A percentile compares a stretch with the other conserved stretches of the same genome.
Evolutionary conservation across 2,113 vertebrate genomes (phyloP).

Genomic region (Gnathonemus echidnorhynchus): DNA sequence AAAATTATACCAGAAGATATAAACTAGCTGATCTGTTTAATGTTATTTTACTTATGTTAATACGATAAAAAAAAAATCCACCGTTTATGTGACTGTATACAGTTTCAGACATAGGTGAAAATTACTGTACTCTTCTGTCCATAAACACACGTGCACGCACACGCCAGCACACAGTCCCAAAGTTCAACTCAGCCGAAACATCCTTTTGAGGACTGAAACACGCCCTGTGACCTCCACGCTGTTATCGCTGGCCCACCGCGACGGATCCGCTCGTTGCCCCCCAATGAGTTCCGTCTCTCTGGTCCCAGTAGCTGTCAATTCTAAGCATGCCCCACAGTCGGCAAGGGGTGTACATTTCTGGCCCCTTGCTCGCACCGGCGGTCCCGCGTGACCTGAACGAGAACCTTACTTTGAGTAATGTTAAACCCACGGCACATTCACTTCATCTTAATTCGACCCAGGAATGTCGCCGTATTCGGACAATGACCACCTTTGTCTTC

Average conservation of each 20-base stretch:
- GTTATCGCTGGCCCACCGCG: background rate
- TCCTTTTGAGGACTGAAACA: background rate
- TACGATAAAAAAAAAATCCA: constrained; percentile 13
- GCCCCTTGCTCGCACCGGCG: background rate
- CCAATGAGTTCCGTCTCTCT: background rate
- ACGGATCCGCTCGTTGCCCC: background rate
- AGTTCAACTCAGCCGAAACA: constrained; percentile 17
- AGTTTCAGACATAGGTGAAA: constrained; percentile 10
- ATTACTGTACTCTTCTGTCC: background rate
- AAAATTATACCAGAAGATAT: background rate
- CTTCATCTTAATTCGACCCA: background rate
- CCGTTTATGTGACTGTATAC: constrained; percentile 12
- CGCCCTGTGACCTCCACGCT: background rate
- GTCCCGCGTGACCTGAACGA: background rate
- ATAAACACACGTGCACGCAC: background rate
- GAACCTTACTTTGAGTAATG: background rate
- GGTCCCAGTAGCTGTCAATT: background rate
- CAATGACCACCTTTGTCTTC: constrained; percentile 6
- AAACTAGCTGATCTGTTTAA: background rate
- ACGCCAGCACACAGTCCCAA: background rate
- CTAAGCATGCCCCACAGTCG: too few species aligned
- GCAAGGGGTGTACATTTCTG: background rate
- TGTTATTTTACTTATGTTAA: background rate
- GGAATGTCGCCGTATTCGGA: background rate
- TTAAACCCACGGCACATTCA: background rate